phyloP scores from a whole-genome alignment of 2,797 vertebrate genomes.

The Streptopelia turtur region DNA sequence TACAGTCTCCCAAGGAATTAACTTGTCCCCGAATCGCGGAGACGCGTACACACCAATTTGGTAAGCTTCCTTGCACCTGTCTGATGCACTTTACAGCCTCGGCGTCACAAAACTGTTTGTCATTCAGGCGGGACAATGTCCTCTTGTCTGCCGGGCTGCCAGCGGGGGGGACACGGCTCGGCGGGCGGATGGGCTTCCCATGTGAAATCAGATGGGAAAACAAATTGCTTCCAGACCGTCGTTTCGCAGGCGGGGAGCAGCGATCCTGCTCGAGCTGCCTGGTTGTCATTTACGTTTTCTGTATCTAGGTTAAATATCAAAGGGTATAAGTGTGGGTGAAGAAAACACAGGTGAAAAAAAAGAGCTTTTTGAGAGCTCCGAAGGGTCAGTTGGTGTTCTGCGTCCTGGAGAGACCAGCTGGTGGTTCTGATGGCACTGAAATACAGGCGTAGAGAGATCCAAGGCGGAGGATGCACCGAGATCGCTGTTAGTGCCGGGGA shows the following conservation, averaged over 20 bases:
- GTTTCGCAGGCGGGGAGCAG: not conserved
- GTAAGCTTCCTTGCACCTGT: slow-evolving; percentile 66
- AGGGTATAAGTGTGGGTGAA: not conserved
- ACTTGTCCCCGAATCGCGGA: not conserved
- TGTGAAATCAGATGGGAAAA: slow-evolving; percentile 13
- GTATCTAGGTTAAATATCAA: slow-evolving; percentile 19
- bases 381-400: accelerated
- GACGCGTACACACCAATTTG: slow-evolving; percentile 1
- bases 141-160: slow-evolving; percentile 15
- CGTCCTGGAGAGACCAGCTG: not conserved
- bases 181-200: slow-evolving; percentile 31
- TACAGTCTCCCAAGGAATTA: not conserved
- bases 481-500: accelerated
- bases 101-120: slow-evolving; percentile 5
- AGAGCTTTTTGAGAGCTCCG: not conserved
- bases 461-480: accelerated
- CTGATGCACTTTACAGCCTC: slow-evolving; percentile 40
- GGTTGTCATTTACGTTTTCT: not conserved
- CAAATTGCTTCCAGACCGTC: slow-evolving; percentile 1
- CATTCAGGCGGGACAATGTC: slow-evolving; percentile 57
- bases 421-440: not conserved
- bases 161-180: not conserved
- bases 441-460: not conserved
- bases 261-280: not conserved
- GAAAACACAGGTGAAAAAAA: not conserved